These are phyloP conservation scores for Diadegma fenestrale DNA, from an alignment of 2,888 invertebrate genomes.

Conservation along the genomic window DNA sequence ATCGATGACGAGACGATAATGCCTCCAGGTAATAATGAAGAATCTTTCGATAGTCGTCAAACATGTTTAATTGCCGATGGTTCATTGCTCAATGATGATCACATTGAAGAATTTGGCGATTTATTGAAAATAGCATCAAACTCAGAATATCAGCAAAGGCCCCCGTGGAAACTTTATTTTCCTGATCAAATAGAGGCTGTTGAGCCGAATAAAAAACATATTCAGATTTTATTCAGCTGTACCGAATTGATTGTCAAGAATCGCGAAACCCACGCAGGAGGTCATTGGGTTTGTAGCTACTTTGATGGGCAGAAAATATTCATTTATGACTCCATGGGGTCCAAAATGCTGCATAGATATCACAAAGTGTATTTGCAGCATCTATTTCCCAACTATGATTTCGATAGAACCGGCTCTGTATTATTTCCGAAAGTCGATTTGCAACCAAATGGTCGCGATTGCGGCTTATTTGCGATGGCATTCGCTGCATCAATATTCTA, in stretches of 20 bases:
- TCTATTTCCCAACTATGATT: too few relatives aligned
- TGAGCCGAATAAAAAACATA: slow-evolving; percentile 48
- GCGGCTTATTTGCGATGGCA: too few relatives aligned
- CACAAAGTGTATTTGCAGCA: too few relatives aligned
- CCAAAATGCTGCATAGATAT: too few relatives aligned
- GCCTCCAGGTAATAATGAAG: background rate
- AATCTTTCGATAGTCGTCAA: slow-evolving; percentile 1
- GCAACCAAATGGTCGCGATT: too few relatives aligned
- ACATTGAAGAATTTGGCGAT: slow-evolving; percentile 47
- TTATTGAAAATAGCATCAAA: slow-evolving; percentile 44
- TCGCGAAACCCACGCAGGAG: background rate
- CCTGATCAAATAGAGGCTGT: slow-evolving; percentile 55
- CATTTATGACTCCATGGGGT: too few relatives aligned
- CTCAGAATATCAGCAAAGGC: slow-evolving; percentile 39
- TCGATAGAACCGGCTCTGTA: too few relatives aligned
- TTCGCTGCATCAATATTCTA: too few relatives aligned
- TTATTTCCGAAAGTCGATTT: too few relatives aligned
- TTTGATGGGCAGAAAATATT: slow-evolving; percentile 53
- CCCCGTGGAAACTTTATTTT: slow-evolving; percentile 8
- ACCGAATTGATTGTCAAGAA: background rate
- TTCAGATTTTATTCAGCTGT: slow-evolving; percentile 66
- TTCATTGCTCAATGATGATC: too few relatives aligned
- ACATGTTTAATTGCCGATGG: background rate
- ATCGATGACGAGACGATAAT: background rate
- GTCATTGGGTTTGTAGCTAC: slow-evolving; percentile 65